Base-by-base conservation (phyloP, 2,888 invertebrate species). In the Lasioglossum malachurum region DNA sequence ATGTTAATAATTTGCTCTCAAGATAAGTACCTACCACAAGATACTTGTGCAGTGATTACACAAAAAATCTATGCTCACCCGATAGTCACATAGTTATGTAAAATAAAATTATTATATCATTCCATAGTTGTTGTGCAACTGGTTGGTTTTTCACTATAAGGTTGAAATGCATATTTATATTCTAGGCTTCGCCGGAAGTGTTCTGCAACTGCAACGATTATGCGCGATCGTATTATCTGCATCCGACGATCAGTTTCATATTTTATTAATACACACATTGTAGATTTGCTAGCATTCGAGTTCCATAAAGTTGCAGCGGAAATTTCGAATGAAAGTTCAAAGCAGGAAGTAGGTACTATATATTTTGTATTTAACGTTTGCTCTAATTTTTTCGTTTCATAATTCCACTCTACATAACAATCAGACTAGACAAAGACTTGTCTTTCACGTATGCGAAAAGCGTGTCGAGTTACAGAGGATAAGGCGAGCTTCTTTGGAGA, bases 391-490 rank as follows among this genome's bases (percentile, higher is more conserved):
- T 53, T 53, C 49, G 46, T 78, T 69, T 49, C 49, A 19, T 69
- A 38, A 67, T 38, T 69, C 49, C 35, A 49, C 69, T 78, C 77
- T 49, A 78, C 49, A 69, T 69, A 53, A 69, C 38, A 78, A 74
- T 31, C 23, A 72, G 57, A 23, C 10, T 27, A 16, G 31, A 57
- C 38, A 60, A 78, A 44, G 73, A 78, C 44, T 38, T 53, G 41
- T 53, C 23, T 38, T 78, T 78, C 57, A 53, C 57, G 44, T n/a
- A 57, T 23, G 44, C 44, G 72, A 78, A 73, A 72, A 78, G 78
- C 57, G 78, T 72, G 31, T 78, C 78, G 72, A 72, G 71, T 41
- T 78, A 31, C 27, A 14, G 27, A 53, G 60, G 27, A 57, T 78
- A 57, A 72, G 23, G 14, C 72, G 72, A 31, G 57, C 23, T 7